Conservation (phyloP, 2,797 vertebrate species). For the Siniperca undulata region DNA sequence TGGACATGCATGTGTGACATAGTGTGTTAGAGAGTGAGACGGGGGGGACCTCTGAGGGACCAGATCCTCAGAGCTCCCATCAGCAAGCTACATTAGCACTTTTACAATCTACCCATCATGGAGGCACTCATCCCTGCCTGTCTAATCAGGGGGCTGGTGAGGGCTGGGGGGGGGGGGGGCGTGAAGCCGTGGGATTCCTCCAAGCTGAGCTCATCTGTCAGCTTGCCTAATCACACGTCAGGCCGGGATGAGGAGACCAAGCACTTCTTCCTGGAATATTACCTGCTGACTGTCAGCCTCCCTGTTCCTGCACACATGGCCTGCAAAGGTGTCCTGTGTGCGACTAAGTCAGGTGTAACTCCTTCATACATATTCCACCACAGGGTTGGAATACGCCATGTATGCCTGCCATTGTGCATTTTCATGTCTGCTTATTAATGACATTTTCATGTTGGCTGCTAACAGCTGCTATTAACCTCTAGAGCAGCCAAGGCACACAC, state of each 20-base stretch:
- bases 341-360: conserved; percentile 26
- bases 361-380: conserved; percentile 34
- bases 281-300: conserved; percentile 69
- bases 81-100: conserved; percentile 68
- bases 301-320: conserved; percentile 15
- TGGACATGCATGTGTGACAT: conserved; percentile 37
- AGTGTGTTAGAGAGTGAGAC: conserved; percentile 25
- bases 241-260: conserved; percentile 56
- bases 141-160: conserved; percentile 64
- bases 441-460: conserved; percentile 47
- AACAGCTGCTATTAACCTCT: conserved; percentile 55
- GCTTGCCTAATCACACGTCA: conserved; percentile 74
- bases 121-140: conserved; percentile 74
- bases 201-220: conserved; percentile 78
- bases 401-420: conserved; percentile 22
- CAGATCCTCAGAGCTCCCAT: conserved; percentile 66
- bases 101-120: conserved; percentile 69
- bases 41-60: conserved; percentile 55
- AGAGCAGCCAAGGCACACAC: conserved; percentile 58
- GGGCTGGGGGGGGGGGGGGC: conserved; percentile 14
- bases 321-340: conserved; percentile 22
- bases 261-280: conserved; percentile 59
- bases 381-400: neutral
- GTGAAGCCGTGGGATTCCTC: conserved; percentile 64
- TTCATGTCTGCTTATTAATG: conserved; percentile 54